Base-by-base conservation (phyloP, 2,113 vertebrate genomes). In the Bungarus multicinctus region DNA sequence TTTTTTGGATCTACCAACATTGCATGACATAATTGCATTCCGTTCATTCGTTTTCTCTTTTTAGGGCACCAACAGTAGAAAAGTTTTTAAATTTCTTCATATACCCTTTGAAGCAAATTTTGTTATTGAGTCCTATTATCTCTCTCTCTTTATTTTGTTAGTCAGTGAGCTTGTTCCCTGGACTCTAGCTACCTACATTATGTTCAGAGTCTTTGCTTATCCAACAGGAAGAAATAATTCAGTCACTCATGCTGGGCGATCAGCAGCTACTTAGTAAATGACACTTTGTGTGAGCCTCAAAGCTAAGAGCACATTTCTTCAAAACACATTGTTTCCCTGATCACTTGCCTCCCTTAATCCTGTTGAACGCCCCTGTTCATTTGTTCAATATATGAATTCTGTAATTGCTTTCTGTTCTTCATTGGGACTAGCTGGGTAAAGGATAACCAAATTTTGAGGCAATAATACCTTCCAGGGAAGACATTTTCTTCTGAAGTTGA, bases 391-490 rank as follows among this genome's bases (percentile, higher is more conserved):
- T 8, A 81, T 39, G 69, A 8, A 18, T 39, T 81, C 2, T 81
- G 20, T 39, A 39, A 34, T 64, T 60, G 8, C 50, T 50, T 57
- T 91, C 69, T 92, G n/a, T 45, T 1, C 12, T 87, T 0, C 53
- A 1, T 69, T 93, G n/a, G 47, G 81, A 91, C 16, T 22, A 74
- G 74, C 47, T 0, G 0, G 92, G 7, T 64, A 30, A 47, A 64
- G 14, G 39, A 89, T 6, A 64, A 43, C 89, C 22, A 16, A 74
- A 47, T 57, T 85, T 93, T 34, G 0, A 54, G 11, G n/a, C 2
- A 54, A 20, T 25, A 6, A 52, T 16, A 88, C 89, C 30, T 93
- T 52, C 93, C 94, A 95, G 94, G 60, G 25, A 2, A 25, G 10
- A 74, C 74, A 43, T n/a, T 7, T n/a, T 23, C 30, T 34, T 20